These are phyloP conservation scores for Trachemys scripta DNA, from an alignment of 2,113 vertebrate genomes.

Conservation along the genomic window DNA sequence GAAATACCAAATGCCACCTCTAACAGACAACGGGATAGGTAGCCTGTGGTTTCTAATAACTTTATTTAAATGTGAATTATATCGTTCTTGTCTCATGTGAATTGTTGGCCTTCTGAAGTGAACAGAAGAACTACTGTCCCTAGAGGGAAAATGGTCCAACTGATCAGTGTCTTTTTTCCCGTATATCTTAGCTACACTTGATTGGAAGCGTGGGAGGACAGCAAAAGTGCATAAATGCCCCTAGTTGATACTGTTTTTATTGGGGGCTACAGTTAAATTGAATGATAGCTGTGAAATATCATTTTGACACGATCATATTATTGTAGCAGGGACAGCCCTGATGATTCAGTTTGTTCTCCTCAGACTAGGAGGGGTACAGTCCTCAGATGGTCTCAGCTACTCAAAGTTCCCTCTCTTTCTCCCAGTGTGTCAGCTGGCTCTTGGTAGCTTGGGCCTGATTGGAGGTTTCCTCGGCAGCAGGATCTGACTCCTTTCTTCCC, in stretches of 20 bases:
- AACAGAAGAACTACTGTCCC: neutral
- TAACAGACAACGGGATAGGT: neutral
- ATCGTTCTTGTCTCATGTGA: constrained; percentile 30
- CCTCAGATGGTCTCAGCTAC: no score
- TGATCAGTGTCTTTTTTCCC: neutral
- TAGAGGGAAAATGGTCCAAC: constrained; percentile 27
- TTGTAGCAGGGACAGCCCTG: neutral
- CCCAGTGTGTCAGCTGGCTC: no score
- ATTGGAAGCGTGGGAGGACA: neutral
- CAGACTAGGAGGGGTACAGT: neutral
- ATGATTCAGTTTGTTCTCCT: neutral
- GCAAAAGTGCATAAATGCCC: neutral
- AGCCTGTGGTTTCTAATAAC: constrained; percentile 14
- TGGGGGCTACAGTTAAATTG: neutral
- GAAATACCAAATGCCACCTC: neutral
- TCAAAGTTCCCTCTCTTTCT: no score
- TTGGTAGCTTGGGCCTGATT: no score
- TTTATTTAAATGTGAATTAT: constrained; percentile 9
- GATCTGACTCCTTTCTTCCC: no score
- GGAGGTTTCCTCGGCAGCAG: no score
- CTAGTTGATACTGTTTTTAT: neutral
- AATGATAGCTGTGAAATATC: neutral
- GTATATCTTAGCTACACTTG: neutral
- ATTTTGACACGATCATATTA: neutral
- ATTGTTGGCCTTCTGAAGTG: constrained; percentile 37